A percentile compares a stretch with the other conserved stretches of the same genome.
These are phyloP conservation scores for Psophia crepitans DNA, from an alignment of 2,113 vertebrate species.

Conservation along the genomic window DNA sequence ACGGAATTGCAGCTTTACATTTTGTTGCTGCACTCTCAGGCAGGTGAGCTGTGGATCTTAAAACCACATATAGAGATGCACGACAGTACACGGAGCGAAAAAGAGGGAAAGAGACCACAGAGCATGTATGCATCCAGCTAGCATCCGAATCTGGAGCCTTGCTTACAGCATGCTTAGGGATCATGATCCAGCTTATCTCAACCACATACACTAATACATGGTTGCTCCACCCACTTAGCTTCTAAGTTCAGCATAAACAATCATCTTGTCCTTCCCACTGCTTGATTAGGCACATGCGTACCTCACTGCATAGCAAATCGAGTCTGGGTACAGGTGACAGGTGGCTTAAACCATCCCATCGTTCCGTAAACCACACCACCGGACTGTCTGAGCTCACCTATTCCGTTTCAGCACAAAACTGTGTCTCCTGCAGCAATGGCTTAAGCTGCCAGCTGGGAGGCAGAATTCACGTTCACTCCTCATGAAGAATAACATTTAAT, in stretches of 20 bases:
- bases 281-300: neutral
- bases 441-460: neutral
- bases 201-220: neutral
- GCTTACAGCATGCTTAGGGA: neutral
- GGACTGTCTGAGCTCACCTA: neutral
- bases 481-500: neutral
- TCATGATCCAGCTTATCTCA: neutral
- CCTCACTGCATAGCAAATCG: fast-evolving
- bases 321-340: neutral
- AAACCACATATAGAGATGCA: neutral
- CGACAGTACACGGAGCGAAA: neutral
- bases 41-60: neutral
- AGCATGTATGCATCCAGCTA: neutral
- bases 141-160: neutral
- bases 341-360: neutral
- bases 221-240: neutral
- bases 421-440: neutral
- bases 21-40: neutral
- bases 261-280: neutral
- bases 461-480: neutral
- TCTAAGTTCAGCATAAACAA: neutral
- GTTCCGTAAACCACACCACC: neutral
- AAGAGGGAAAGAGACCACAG: neutral
- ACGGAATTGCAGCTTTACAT: neutral
- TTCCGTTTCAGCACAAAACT: neutral